Percentiles rank a stretch among this genome's conserved stretches.
Conservation (phyloP, 2,888 invertebrate species). For the Kuschelorhynchus macadamiae region DNA sequence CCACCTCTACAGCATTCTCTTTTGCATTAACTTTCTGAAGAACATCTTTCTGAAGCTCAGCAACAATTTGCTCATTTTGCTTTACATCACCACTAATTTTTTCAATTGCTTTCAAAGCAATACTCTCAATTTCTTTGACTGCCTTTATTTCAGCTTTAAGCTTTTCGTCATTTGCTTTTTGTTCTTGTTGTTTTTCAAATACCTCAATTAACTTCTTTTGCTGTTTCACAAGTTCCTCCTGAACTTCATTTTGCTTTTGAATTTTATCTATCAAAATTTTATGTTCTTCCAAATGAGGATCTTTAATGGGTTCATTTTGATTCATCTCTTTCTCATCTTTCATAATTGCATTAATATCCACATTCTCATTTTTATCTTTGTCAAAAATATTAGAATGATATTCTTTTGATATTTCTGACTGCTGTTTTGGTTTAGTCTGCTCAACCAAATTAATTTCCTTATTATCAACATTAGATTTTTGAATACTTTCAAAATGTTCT, state of each 20-base stretch:
- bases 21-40: constrained; percentile 29
- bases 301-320: constrained; percentile 59
- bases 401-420: constrained; percentile 6
- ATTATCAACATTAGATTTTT: neutral
- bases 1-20: constrained; percentile 15
- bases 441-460: neutral
- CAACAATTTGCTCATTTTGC: constrained; percentile 52
- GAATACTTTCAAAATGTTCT: neutral
- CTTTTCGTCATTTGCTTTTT: constrained; percentile 60
- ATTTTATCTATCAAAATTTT: constrained; percentile 75
- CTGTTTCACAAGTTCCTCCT: constrained; percentile 77
- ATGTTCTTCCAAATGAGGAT: constrained; percentile 61
- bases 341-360: constrained; percentile 68
- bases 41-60: constrained; percentile 48
- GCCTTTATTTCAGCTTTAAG: constrained; percentile 63
- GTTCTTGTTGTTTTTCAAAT: constrained; percentile 56
- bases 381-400: neutral
- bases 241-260: constrained; percentile 78
- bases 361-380: constrained; percentile 64
- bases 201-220: constrained; percentile 69
- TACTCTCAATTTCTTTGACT: constrained; percentile 64
- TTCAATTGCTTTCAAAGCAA: constrained; percentile 65
- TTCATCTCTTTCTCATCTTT: constrained; percentile 68
- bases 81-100: constrained; percentile 58
- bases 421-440: constrained; percentile 3